Conservation (phyloP, 2,113 vertebrate genomes). For the Lichenostomus cassidix region DNA sequence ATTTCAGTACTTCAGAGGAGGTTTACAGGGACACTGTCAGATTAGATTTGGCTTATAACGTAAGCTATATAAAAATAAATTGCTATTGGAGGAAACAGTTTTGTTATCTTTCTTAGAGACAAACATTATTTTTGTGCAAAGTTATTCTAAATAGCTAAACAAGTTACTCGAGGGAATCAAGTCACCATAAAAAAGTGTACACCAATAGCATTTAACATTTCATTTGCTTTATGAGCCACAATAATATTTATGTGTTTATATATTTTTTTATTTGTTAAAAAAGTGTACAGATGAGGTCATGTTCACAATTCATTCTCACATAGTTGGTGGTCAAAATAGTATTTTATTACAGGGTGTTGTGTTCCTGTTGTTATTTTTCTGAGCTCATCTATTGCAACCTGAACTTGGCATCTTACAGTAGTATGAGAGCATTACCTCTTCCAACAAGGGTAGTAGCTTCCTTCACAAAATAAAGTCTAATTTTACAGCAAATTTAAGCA, state of each 20-base stretch:
- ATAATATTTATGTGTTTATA: not conserved
- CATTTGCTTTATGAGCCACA: not conserved
- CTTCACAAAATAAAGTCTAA: not conserved
- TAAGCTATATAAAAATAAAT: slow-evolving; percentile 6
- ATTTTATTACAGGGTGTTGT: not conserved
- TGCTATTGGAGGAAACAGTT: not conserved
- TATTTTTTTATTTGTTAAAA: not conserved
- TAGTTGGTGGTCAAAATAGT: not conserved
- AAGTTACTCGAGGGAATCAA: not conserved
- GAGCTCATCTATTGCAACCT: not conserved
- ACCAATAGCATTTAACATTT: not conserved
- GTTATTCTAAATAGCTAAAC: not conserved
- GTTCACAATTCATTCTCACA: not conserved
- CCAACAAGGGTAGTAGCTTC: not conserved
- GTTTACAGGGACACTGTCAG: slow-evolving; percentile 29
- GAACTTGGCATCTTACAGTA: not conserved
- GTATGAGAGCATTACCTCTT: not conserved
- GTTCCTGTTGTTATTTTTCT: not conserved
- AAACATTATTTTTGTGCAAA: not conserved
- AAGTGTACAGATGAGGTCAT: not conserved
- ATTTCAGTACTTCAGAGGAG: slow-evolving; percentile 40
- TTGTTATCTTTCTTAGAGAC: not conserved
- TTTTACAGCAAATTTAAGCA: not conserved
- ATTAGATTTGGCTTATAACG: slow-evolving; percentile 24
- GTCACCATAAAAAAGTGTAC: not conserved